phyloP scores from a whole-genome alignment of 1,140 invertebrate genomes.

The Eurosta solidaginis region DNA sequence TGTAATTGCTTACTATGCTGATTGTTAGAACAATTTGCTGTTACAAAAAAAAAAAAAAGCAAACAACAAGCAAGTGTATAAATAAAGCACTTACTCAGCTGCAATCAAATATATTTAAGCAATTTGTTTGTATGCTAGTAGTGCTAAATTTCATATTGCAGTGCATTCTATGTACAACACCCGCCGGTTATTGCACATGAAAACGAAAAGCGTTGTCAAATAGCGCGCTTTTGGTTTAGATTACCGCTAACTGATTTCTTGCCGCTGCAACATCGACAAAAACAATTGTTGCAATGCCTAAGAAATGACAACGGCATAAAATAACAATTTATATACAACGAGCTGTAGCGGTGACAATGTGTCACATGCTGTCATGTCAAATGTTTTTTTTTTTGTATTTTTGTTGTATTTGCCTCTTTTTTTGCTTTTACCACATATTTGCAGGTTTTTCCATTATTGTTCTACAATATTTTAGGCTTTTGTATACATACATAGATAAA shows the following conservation, averaged over 20 bases:
- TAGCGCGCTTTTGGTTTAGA: background rate
- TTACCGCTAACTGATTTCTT: conserved; percentile 18
- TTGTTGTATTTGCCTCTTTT: too few species aligned
- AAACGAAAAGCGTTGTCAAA: conserved; percentile 19
- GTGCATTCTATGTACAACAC: background rate
- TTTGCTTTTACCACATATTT: background rate
- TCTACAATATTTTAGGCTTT: background rate
- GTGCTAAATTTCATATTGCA: too few species aligned
- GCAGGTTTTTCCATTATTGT: conserved; percentile 17
- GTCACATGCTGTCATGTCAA: conserved; percentile 30
- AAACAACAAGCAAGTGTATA: background rate
- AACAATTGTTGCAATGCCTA: background rate
- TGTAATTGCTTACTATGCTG: background rate
- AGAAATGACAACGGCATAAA: background rate
- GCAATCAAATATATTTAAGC: too few species aligned
- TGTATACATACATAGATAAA: background rate
- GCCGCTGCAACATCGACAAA: background rate
- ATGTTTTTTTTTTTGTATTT: background rate
- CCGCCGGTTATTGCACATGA: background rate
- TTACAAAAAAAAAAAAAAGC: background rate
- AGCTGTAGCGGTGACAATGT: conserved; percentile 26
- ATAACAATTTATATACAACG: conserved; percentile 26
- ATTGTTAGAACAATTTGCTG: conserved; percentile 8
- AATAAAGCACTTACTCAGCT: too few species aligned
- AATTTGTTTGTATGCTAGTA: too few species aligned